phyloP scores from a whole-genome alignment of 2,113 vertebrate genomes.

The Mastomys natalensis region DNA sequence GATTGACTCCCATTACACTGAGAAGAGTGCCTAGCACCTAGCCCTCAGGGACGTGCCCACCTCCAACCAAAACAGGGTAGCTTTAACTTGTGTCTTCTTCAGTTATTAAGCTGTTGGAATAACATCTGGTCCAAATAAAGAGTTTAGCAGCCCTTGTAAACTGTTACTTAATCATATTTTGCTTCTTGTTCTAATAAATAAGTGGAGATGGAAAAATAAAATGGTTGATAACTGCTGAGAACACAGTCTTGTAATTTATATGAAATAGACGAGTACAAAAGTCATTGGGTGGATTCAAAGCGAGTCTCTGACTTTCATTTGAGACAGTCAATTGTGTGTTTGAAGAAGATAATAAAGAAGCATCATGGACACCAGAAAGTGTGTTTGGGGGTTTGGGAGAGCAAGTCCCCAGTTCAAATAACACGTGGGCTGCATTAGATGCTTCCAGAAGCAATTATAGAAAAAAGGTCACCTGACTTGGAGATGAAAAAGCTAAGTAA shows the following conservation, averaged over 20 bases:
- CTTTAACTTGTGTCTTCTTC: background rate
- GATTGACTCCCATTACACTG: background rate
- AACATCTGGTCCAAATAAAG: slow-evolving; percentile 3
- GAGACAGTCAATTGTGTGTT: slow-evolving; percentile 46
- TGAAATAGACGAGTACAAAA: background rate
- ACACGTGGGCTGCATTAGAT: background rate
- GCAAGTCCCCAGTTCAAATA: background rate
- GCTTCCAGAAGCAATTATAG: background rate
- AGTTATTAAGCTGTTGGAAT: background rate
- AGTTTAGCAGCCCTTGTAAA: background rate
- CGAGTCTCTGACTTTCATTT: background rate
- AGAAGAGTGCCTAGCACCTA: background rate
- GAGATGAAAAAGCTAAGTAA: background rate
- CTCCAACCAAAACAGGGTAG: background rate
- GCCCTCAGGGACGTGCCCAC: background rate
- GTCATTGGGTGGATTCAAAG: background rate
- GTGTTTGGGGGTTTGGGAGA: background rate
- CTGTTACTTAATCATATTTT: slow-evolving; percentile 44
- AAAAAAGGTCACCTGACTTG: background rate
- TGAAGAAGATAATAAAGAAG: background rate
- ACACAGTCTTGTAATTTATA: background rate
- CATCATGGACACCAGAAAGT: background rate
- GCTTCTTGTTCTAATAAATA: slow-evolving; percentile 1
- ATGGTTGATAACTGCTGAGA: background rate
- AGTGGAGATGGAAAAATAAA: slow-evolving; percentile 39